Evolutionary conservation across 2,797 vertebrate species (phyloP), one percentile per base, ranked within the genome.

Genomic region (Chaetophractus vellerosus): DNA sequence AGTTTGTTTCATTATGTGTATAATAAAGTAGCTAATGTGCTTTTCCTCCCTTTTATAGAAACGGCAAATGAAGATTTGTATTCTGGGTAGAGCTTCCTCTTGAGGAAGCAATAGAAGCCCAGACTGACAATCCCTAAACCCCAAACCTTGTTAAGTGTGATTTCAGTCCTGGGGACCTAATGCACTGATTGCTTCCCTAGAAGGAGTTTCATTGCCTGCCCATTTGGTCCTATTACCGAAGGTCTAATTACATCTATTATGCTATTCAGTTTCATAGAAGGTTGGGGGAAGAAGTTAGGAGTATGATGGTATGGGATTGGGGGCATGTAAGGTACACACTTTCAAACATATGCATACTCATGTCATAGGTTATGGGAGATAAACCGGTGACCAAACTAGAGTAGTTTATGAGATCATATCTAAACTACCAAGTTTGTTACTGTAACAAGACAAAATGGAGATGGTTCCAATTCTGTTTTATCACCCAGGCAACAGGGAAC

Each of bases 141-240:
- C 98, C 98, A 98, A 98, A 98, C 98, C 98, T 99, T 98, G 98
- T 99, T 99, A 98, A 98, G 98, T 95, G 96, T 86, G 95, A 98
- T 98, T 98, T 98, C 97, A 98, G 96, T 98, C 97, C 97, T 97
- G 96, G 96, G 97, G 97, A 98, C 97, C 97, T 98, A 98, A 98
- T 96, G 96, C 94, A 97, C 96, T 98, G 98, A 99, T 98, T 98
- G 94, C 97, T 98, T 98, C 94, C 97, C 15, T 5, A 97, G 98
- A 97, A 98, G 97, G 95, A 98, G 90, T 97, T 97, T 98, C 96
- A 92, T 96, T 96, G 97, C 98, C 97, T 98, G 91, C 96, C 97
- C 95, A 96, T 98, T 98, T 94, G 95, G 96, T 97, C 94, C 97
- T 98, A 94, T 98, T 98, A 98, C 83, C 91, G 94, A 97, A 98